Base-by-base conservation (phyloP, 2,113 vertebrate genomes). In the Chiloscyllium plagiosum region DNA sequence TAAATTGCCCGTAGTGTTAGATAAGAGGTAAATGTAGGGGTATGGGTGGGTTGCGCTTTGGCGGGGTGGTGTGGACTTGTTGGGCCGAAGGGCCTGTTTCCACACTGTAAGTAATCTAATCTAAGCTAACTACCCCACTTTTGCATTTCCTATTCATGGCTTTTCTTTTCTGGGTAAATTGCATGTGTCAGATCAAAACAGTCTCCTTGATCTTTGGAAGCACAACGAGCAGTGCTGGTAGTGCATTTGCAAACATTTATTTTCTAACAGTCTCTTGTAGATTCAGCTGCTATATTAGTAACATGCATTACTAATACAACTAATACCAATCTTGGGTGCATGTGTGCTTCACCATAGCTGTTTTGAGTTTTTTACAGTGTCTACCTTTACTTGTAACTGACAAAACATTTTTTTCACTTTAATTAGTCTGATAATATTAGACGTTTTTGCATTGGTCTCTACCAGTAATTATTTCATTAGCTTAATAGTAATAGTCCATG, bases 341-440 rank as follows among this genome's bases (percentile, higher is more conserved):
- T 72, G n/a, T 15, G 4, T 37, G 76, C 26, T 92, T 65, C 86
- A 56, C 50, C 22, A 15, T 29, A 52, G 26, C 26, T 33, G 61
- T 90, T 52, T 89, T 37, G 56, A 19, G 61, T 37, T 93, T 87
- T n/a, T 66, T 61, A 66, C 66, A 33, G 61, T 42, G 33, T 37
- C 89, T 66, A 37, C 61, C n/a, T 93, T 37, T 93, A 33, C 61
- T 66, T 93, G 61, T 37, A 68, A 65, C 26, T 37, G 19, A 93
- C 33, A n/a, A 66, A 66, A 66, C 6, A 2, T 93, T 93, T 92
- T 66, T 93, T n/a, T 37, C 61, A 22, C 61, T 93, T 93, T 66
- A 93, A 37, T 37, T 68, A 61, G 89, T 93, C 66, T 37, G 15
- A 93, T 93, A 93, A 93, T 68, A 93, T 93, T 93, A 66, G 89